Conservation (phyloP, 2,113 vertebrate species). For the Ameiurus melas region DNA sequence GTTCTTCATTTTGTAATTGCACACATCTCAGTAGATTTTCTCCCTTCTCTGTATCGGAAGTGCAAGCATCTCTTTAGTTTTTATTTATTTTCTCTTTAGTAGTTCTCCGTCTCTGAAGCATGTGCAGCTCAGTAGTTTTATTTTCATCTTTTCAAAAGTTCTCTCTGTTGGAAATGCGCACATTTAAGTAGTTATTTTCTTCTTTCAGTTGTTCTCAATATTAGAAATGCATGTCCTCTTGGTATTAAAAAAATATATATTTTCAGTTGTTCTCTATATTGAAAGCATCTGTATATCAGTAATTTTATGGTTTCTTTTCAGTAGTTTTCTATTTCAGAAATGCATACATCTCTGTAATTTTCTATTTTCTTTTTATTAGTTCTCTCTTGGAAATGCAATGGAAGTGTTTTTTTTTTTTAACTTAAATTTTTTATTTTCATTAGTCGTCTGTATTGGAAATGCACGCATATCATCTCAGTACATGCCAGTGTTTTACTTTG, state of each 20-base stretch:
- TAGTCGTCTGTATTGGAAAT: not conserved
- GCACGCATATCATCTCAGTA: not conserved
- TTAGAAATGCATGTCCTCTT: not conserved
- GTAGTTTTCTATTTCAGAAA: not conserved
- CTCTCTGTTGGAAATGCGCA: not conserved
- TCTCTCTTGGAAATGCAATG: not conserved
- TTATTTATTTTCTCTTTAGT: not conserved
- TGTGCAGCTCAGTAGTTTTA: not conserved
- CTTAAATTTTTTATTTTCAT: too few species aligned
- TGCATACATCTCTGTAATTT: too few species aligned
- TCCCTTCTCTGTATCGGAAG: not conserved
- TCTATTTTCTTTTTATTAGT: not conserved
- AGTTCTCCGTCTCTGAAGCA: not conserved
- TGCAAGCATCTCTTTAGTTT: not conserved
- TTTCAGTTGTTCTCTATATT: not conserved
- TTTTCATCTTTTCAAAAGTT: too few species aligned
- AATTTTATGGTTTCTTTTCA: not conserved
- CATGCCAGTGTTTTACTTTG: not conserved
- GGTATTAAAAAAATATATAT: too few species aligned
- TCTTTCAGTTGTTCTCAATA: not conserved
- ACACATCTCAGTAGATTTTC: not conserved
- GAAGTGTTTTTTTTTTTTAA: not conserved
- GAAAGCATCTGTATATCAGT: not conserved
- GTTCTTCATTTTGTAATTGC: not conserved
- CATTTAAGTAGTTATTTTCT: not conserved